Evolutionary conservation across 1,140 invertebrate species (phyloP).

Genomic region (Drosophila watanabei): DNA sequence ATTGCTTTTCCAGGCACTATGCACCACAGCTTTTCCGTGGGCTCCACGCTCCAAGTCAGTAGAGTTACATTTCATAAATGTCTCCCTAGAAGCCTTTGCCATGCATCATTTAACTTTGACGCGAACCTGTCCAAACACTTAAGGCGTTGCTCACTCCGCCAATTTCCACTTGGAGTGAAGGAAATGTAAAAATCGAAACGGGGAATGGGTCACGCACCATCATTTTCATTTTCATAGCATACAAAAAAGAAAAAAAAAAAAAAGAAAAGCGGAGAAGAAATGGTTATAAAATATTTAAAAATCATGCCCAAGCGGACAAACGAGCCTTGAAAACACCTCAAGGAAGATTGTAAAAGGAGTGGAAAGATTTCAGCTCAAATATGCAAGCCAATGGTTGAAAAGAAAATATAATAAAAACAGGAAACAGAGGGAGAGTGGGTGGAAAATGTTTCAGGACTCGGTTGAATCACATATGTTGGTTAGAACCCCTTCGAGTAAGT

Average conservation of each 20-base stretch:
- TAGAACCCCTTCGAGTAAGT: constrained; percentile 27
- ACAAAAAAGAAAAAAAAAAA: constrained; percentile 31
- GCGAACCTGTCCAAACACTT: constrained; percentile 65
- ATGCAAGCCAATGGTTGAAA: constrained; percentile 52
- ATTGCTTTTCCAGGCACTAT: background rate
- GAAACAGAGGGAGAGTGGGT: background rate
- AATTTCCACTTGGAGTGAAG: constrained; percentile 35
- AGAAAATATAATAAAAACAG: constrained; percentile 8
- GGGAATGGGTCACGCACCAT: constrained; percentile 22
- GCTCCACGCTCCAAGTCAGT: constrained; percentile 1
- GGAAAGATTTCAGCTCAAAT: constrained; percentile 57
- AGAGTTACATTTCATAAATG: constrained; percentile 55
- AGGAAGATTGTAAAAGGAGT: constrained; percentile 28
- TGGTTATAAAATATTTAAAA: constrained; percentile 82
- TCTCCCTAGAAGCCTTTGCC: constrained; percentile 53
- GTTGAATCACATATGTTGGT: constrained; percentile 21
- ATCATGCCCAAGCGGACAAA: constrained; percentile 58
- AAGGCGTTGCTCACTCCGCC: constrained; percentile 53
- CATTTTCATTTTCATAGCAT: constrained; percentile 55
- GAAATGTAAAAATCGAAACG: background rate
- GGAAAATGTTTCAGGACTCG: background rate
- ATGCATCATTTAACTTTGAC: constrained; percentile 74
- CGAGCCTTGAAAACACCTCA: constrained; percentile 59
- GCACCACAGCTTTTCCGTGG: background rate
- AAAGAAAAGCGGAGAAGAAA: constrained; percentile 22